Evolutionary conservation across 2,113 vertebrate species (phyloP).

Genomic region (Rafetus swinhoei): DNA sequence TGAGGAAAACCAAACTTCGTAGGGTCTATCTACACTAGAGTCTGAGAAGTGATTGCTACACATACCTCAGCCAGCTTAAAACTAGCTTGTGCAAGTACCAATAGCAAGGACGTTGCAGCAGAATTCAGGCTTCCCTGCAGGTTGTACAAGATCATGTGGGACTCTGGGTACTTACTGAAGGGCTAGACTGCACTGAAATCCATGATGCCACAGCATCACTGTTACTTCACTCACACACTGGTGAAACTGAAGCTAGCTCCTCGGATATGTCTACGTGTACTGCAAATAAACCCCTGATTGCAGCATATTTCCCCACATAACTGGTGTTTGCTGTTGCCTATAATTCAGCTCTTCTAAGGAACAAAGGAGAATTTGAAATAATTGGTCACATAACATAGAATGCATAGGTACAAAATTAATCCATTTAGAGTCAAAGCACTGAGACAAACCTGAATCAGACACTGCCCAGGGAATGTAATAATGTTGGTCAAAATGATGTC

Average conservation of each 20-base stretch:
- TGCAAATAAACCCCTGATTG: not conserved
- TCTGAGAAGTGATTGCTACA: not conserved
- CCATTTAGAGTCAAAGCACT: not conserved
- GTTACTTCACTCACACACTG: too few relatives aligned
- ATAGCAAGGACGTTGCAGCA: not conserved
- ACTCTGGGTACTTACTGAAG: not conserved
- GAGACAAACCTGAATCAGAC: not conserved
- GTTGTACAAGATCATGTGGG: not conserved
- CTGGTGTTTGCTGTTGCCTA: not conserved
- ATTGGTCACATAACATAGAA: not conserved
- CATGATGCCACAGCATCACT: not conserved
- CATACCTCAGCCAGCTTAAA: not conserved
- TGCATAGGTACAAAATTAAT: not conserved
- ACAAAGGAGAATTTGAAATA: not conserved
- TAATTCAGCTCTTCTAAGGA: not conserved
- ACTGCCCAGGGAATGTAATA: not conserved
- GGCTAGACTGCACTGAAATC: not conserved
- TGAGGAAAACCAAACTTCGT: not conserved
- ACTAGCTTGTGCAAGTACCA: not conserved
- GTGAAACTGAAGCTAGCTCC: too few relatives aligned
- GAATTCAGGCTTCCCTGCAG: not conserved
- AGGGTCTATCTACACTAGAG: not conserved
- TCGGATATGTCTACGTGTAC: too few relatives aligned
- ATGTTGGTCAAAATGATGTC: not conserved
- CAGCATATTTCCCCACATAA: not conserved